Evolutionary conservation across 2,888 invertebrate species (phyloP).

Genomic region (Arge pagana): DNA sequence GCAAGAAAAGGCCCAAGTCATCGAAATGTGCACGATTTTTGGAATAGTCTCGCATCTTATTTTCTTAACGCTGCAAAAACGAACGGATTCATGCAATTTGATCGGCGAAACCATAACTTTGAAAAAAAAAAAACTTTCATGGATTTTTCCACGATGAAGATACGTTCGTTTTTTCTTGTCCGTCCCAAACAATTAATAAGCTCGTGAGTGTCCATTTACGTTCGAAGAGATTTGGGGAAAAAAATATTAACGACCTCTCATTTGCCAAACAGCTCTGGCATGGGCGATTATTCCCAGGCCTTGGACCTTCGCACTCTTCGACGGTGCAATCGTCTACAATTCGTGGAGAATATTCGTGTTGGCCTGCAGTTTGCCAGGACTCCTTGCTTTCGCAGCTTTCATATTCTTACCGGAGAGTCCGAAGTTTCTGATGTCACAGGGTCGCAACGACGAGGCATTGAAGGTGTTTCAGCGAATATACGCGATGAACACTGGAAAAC

Average conservation of each 20-base stretch:
- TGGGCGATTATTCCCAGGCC: constrained; percentile 25
- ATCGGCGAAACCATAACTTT: too few relatives aligned
- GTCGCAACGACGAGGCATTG: constrained; percentile 48
- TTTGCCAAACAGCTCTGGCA: constrained; percentile 21
- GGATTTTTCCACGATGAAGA: constrained; percentile 13
- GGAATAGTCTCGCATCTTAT: too few relatives aligned
- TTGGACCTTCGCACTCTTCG: constrained; percentile 25
- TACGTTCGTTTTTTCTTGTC: too few relatives aligned
- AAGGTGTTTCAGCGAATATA: constrained; percentile 50
- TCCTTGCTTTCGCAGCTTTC: constrained; percentile 47
- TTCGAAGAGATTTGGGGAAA: too few relatives aligned
- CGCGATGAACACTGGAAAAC: constrained; percentile 47
- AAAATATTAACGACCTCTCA: too few relatives aligned
- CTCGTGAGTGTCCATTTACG: too few relatives aligned
- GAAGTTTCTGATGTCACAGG: constrained; percentile 51
- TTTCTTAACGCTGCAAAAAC: too few relatives aligned
- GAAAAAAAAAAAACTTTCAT: too few relatives aligned
- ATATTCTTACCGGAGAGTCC: constrained; percentile 54
- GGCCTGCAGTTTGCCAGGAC: constrained; percentile 49
- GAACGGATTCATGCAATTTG: too few relatives aligned
- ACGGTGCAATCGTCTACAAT: constrained; percentile 39
- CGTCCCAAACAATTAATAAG: too few relatives aligned
- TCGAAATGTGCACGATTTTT: too few relatives aligned
- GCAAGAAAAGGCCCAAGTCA: too few relatives aligned
- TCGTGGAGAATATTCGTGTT: constrained; percentile 56